A percentile compares a stretch with the other conserved stretches of the same genome.
Evolutionary conservation across 2,113 vertebrate species (phyloP).

Genomic region (Coptodon rendalli): DNA sequence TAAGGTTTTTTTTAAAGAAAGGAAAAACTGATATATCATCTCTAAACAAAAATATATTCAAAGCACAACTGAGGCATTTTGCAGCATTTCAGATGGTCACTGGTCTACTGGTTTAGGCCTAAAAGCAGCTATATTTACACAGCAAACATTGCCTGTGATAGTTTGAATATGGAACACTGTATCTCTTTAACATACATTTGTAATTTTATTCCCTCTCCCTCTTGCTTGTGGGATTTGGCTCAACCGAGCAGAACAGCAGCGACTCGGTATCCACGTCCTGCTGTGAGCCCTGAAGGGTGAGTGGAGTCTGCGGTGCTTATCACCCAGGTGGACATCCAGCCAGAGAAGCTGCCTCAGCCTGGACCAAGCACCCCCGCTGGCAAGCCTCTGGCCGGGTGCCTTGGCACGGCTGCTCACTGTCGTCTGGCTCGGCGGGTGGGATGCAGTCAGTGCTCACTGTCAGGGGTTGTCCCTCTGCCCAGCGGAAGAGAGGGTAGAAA

Average conservation of each 20-base stretch:
- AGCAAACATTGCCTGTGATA: not conserved
- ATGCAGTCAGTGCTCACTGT: not conserved
- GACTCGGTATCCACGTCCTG: slow-evolving; percentile 2
- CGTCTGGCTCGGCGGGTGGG: slow-evolving; percentile 36
- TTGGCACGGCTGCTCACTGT: slow-evolving; percentile 32
- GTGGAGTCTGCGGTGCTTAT: slow-evolving; percentile 12
- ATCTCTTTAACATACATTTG: not conserved
- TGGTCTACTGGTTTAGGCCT: not conserved
- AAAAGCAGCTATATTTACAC: not conserved
- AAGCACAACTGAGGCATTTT: not conserved
- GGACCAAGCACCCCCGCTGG: not conserved
- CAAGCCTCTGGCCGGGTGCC: slow-evolving; percentile 21
- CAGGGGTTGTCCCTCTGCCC: slow-evolving; percentile 16
- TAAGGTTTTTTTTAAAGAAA: not conserved
- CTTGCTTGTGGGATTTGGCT: not conserved
- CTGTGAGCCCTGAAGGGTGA: slow-evolving; percentile 32
- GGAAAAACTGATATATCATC: not conserved
- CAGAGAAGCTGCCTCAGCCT: not conserved
- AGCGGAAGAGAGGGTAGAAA: not conserved
- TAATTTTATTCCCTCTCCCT: not conserved
- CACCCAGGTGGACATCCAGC: slow-evolving; percentile 42
- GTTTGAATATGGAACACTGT: not conserved
- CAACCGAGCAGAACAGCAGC: not conserved
- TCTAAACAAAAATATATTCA: not conserved
- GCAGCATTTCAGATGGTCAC: not conserved